Base-by-base conservation (phyloP, 1,140 invertebrate genomes). In the Apis dorsata region DNA sequence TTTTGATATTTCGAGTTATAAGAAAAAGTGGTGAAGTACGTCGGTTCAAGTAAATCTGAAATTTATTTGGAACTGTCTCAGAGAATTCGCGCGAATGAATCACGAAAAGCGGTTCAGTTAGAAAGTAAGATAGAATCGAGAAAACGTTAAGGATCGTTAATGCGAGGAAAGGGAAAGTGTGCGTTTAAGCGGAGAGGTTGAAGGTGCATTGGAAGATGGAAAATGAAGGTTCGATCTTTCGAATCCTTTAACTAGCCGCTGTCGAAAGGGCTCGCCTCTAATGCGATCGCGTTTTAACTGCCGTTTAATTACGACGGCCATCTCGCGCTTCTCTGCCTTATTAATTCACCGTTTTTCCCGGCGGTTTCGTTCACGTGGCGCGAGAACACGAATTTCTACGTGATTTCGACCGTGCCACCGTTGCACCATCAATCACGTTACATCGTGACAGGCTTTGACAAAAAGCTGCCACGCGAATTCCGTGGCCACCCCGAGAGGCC, bases 401-500 rank as follows among this genome's bases (percentile, higher is more conserved):
- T 57, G 75, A 77, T 83, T 44, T 75, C 53, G 57, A 55, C 62
- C 85, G 57, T 60, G 60, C 79, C 60, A 70, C 83, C 76, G 59
- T 24, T 73, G 59, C 57, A 86, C 86, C 81, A 90, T 90, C 87
- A 89, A 89, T 90, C 89, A 90, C 86, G 80, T 83, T 79, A 83
- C 75, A 66, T 90, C 89, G 73, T 89, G 85, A 88, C 89, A 90
- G 86, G 76, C 79, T 88, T 90, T 90, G 89, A 90, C 89, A 90
- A 90, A 90, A 90, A 90, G 83, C 87, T 90, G 85, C 85, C 87
- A 84, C 89, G 87, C 87, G 89, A 90, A 89, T 90, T 88, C 82
- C 81, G 63, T 79, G 89, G 85, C 88, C 88, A 91, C 88, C 85
- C 87, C 80, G 76, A 62, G 80, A 77, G 76, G 79, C 55, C 53